Evolutionary conservation across 2,113 vertebrate species (phyloP), one percentile per base, ranked within the genome.

Genomic region (Rhombomys opimus): DNA sequence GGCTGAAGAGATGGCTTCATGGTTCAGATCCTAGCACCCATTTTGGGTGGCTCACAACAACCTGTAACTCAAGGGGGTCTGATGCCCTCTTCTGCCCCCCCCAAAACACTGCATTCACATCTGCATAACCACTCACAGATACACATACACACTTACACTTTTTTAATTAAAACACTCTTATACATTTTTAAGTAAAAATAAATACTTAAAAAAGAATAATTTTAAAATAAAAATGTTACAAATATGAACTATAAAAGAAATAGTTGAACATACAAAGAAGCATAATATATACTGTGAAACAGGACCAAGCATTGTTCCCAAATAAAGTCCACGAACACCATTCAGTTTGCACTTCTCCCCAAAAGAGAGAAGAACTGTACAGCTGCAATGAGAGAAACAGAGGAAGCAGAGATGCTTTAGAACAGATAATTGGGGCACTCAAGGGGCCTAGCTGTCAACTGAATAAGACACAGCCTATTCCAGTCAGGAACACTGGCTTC

Each of bases 341-440:
- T 86, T 68, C 46, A 67, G 57, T 77, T n/a, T n/a, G 23, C 61
- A 94, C 32, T 20, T 87, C 30, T 76, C 59, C 38, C 57, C 41
- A 52, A 78, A 73, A 54, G 12, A 1, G 11, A 13, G 54, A 63
- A 41, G 57, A 65, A 52, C 70, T n/a, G 11, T 80, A 7, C 23
- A 87, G 30, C n/a, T 76, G n/a, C 68, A 41, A 20, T 6, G 30
- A 61, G 15, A 85, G 46, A 38, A 6, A 88, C 65, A 65, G 88
- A 93, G 30, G 84, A 95, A 80, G 72, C 72, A 89, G 84, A 50
- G 13, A 41, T 46, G n/a, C 52, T 32, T 73, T 85, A 90, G 38
- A 30, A 80, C 50, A 68, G 54, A 8, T 46, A 52, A 73, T 35
- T 78, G 9, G 65, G 78, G 27, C 65, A 23, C 61, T 59, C 35